A percentile compares a stretch with the other conserved stretches of the same genome.
phyloP scores from a whole-genome alignment of 2,113 vertebrate genomes.

The Dicerorhinus sumatrensis region DNA sequence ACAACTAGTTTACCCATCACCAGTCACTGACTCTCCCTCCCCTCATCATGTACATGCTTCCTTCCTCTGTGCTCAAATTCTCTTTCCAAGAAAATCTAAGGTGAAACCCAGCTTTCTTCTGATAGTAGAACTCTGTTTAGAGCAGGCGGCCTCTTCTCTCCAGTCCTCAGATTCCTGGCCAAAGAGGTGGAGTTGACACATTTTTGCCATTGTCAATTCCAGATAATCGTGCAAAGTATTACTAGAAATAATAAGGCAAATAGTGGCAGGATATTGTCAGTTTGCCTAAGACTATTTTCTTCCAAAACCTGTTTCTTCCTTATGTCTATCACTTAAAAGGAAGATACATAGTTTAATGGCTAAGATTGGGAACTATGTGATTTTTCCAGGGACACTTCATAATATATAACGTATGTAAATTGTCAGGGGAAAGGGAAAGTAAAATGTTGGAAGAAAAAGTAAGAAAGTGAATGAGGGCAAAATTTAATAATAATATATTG shows the following conservation, averaged over 20 bases:
- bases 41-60: background rate
- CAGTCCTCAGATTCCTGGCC: background rate
- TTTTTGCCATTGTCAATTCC: background rate
- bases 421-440: background rate
- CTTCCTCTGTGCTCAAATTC: background rate
- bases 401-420: background rate
- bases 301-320: background rate
- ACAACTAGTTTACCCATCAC: background rate
- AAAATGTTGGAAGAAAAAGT: background rate
- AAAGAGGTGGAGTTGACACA: background rate
- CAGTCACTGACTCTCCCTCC: background rate
- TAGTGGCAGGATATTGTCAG: background rate
- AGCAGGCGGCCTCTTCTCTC: background rate
- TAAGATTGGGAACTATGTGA: background rate
- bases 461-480: background rate
- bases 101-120: background rate
- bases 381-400: background rate
- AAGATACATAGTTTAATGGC: background rate
- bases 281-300: background rate
- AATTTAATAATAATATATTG: background rate
- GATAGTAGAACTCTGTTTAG: background rate
- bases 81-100: background rate
- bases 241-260: background rate
- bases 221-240: background rate
- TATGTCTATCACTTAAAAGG: background rate